These are phyloP conservation scores for Tachysurus fulvidraco DNA, from an alignment of 2,113 vertebrate genomes.

Conservation along the genomic window DNA sequence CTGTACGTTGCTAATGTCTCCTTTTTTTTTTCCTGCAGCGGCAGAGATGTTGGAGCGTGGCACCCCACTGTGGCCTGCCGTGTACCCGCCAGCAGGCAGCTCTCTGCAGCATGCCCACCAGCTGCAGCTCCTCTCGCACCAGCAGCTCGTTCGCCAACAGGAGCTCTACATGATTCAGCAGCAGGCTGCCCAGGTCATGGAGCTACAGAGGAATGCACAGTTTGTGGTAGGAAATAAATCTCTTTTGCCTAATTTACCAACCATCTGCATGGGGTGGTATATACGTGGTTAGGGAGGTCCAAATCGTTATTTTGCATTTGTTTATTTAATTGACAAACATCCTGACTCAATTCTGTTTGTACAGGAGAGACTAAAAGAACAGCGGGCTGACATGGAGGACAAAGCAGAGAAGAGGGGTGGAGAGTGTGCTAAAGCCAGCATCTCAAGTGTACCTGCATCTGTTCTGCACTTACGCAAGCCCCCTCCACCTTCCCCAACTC, in stretches of 20 bases:
- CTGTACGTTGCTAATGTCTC: background rate
- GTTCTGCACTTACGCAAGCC: conserved; percentile 81
- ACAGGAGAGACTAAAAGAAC: conserved; percentile 93
- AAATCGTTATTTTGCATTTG: background rate
- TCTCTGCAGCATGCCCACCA: conserved; percentile 95
- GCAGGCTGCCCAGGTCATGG: conserved; percentile 92
- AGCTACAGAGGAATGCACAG: conserved; percentile 90
- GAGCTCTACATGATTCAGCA: conserved; percentile 96
- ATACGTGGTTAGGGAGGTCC: background rate
- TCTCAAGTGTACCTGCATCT: conserved; percentile 69
- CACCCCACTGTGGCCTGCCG: conserved; percentile 85
- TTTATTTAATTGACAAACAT: background rate
- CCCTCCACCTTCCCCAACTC: conserved; percentile 71
- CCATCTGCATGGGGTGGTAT: background rate
- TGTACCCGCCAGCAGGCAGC: conserved; percentile 83
- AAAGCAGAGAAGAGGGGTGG: conserved; percentile 80
- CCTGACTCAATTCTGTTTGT: background rate
- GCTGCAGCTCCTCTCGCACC: conserved; percentile 95
- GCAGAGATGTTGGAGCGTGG: conserved; percentile 91
- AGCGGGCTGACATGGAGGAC: conserved; percentile 83
- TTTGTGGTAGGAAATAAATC: conserved; percentile 74
- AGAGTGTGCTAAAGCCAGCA: conserved; percentile 76
- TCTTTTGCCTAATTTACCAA: background rate
- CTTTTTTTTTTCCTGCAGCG: conserved; percentile 51
- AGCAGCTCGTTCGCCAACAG: conserved; percentile 93